phyloP scores from a whole-genome alignment of 35 echinoderm and acorn worm genomes.

The Antedon bifida region DNA sequence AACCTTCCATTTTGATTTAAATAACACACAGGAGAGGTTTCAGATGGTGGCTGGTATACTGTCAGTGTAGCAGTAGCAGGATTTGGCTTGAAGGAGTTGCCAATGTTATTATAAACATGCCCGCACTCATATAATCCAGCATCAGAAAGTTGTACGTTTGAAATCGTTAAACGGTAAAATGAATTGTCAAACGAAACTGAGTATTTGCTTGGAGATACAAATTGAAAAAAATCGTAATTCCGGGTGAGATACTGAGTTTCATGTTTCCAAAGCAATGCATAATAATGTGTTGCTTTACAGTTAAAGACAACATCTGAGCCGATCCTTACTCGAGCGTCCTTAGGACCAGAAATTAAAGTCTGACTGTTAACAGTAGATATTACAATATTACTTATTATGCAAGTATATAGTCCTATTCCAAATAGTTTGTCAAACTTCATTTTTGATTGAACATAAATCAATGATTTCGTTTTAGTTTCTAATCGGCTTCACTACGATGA shows the following conservation, averaged over 20 bases:
- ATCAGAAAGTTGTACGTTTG: not conserved
- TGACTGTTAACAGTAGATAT: too few species aligned
- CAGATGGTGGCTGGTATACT: not conserved
- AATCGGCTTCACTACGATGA: too few species aligned
- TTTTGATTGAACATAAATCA: too few species aligned
- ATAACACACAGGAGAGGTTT: not conserved
- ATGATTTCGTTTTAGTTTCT: too few species aligned
- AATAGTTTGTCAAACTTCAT: too few species aligned
- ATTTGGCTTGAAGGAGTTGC: too few species aligned
- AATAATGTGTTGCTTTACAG: not conserved
- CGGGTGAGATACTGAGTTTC: not conserved
- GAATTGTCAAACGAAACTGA: not conserved
- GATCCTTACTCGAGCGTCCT: too few species aligned
- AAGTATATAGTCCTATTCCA: too few species aligned
- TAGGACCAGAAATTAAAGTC: too few species aligned
- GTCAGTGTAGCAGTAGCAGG: not conserved
- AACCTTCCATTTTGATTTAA: not conserved
- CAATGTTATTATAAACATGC: not conserved
- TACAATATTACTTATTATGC: too few species aligned
- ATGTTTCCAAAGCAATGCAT: not conserved
- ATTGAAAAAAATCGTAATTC: not conserved
- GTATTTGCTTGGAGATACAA: not conserved
- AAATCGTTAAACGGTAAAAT: not conserved
- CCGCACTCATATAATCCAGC: not conserved
- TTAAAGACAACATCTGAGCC: too few species aligned